Conservation (phyloP, 1,140 invertebrate species). For the Neodiprion lecontei region DNA sequence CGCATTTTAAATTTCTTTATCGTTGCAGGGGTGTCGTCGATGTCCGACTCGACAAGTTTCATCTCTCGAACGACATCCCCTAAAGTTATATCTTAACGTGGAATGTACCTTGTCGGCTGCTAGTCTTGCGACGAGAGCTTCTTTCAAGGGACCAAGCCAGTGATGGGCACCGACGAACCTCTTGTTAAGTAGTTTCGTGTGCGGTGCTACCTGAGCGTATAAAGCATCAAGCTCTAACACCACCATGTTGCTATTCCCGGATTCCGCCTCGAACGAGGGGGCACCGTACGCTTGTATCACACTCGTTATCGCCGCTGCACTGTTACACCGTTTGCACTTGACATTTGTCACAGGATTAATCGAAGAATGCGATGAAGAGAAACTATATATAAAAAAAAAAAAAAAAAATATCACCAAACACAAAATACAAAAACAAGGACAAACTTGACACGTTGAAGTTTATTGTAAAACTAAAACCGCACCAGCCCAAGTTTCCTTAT, state of each 20-base stretch:
- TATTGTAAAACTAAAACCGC: no score
- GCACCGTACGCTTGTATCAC: neutral
- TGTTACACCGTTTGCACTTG: neutral
- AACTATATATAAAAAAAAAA: no score
- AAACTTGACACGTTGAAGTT: no score
- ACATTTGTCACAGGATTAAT: neutral
- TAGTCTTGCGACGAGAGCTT: conserved; percentile 56
- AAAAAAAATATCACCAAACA: no score
- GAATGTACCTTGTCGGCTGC: conserved; percentile 58
- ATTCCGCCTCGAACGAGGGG: conserved; percentile 9
- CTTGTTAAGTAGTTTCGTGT: conserved; percentile 86
- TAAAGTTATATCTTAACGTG: neutral
- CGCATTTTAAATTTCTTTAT: no score
- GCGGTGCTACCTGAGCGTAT: conserved; percentile 78
- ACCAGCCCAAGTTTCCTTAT: no score
- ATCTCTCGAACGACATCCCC: no score
- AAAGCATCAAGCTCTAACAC: conserved; percentile 76
- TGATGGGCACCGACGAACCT: conserved; percentile 87
- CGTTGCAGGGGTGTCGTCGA: no score
- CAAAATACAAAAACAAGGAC: no score
- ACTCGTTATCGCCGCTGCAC: neutral
- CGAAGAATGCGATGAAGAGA: no score
- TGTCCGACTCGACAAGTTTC: no score
- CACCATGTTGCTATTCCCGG: conserved; percentile 67
- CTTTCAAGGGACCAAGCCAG: conserved; percentile 79